phyloP scores from a whole-genome alignment of 1,140 invertebrate species.

The Metopolophium dirhodum region DNA sequence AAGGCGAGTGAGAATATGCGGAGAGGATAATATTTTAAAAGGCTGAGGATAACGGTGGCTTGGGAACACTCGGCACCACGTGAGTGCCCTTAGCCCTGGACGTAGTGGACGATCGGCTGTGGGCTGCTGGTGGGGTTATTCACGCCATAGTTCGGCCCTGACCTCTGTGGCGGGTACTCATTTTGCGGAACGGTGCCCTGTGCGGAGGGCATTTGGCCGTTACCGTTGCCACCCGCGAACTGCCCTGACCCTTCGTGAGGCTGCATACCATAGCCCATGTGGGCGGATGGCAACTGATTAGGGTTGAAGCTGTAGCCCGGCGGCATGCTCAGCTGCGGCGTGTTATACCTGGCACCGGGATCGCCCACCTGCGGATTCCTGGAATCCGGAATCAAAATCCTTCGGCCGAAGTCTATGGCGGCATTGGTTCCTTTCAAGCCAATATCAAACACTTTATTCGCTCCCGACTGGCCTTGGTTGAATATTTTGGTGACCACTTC shows the following conservation, averaged over 20 bases:
- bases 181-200: background rate
- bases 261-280: background rate
- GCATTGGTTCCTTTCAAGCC: background rate
- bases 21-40: background rate
- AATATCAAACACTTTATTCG: background rate
- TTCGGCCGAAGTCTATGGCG: background rate
- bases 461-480: background rate
- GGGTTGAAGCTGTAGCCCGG: background rate
- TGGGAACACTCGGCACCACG: background rate
- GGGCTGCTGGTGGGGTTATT: background rate
- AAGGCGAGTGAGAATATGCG: background rate
- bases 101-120: background rate
- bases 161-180: background rate
- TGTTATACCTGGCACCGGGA: background rate
- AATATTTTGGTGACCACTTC: background rate
- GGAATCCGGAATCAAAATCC: background rate
- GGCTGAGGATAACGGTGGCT: background rate
- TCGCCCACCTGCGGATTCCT: background rate
- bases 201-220: background rate
- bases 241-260: background rate
- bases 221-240: background rate
- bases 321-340: background rate
- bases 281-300: background rate
- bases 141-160: background rate
- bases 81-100: background rate